These are phyloP conservation scores for Heliconius ismenius DNA, from an alignment of 2,888 invertebrate species.

Conservation along the genomic window DNA sequence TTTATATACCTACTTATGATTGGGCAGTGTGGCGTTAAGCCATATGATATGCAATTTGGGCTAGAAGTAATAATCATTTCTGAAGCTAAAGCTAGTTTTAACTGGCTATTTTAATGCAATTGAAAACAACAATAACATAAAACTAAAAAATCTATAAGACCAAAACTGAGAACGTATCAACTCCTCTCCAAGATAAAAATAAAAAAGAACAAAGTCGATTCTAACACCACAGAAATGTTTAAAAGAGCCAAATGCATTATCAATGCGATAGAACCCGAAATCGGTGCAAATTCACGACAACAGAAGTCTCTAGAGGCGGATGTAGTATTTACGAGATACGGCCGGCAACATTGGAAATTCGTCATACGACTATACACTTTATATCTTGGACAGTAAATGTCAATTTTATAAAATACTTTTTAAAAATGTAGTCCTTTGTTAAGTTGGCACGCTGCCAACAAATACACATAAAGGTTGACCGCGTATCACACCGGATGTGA, in stretches of 20 bases:
- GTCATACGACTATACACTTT: conserved; percentile 27
- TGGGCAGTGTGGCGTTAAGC: too few species aligned
- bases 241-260: conserved; percentile 44
- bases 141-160: background rate
- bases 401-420: conserved; percentile 17
- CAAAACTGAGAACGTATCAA: background rate
- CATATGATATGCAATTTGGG: too few species aligned
- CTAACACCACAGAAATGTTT: conserved; percentile 24
- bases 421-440: conserved; percentile 27
- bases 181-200: background rate
- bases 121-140: background rate
- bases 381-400: conserved; percentile 13
- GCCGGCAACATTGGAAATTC: conserved; percentile 21
- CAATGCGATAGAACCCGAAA: conserved; percentile 45
- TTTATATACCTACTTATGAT: too few species aligned
- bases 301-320: conserved; percentile 48
- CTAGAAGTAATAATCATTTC: too few species aligned
- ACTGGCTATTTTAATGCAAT: too few species aligned
- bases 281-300: conserved; percentile 48
- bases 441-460: conserved; percentile 68
- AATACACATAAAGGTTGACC: conserved; percentile 55
- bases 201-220: conserved; percentile 14
- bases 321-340: conserved; percentile 56
- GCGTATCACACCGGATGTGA: conserved; percentile 52
- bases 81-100: too few species aligned